These are phyloP conservation scores for Pseudopleuronectes americanus DNA, from an alignment of 2,797 vertebrate genomes.

Conservation along the genomic window DNA sequence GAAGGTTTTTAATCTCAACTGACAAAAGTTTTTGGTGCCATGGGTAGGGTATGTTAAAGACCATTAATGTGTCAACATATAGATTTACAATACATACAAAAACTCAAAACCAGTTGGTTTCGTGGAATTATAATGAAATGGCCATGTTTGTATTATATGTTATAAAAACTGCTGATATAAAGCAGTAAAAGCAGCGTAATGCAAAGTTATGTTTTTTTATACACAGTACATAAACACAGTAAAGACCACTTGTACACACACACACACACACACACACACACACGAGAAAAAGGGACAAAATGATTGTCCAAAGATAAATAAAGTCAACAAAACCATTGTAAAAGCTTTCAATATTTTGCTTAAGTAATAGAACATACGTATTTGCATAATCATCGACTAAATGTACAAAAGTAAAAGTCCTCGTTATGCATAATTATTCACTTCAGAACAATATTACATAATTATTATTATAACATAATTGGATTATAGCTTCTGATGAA, in stretches of 20 bases:
- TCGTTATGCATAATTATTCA: not conserved
- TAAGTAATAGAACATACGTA: not conserved
- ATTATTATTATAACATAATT: not conserved
- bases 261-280: too few species aligned
- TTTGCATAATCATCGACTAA: not conserved
- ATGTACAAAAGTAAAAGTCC: not conserved
- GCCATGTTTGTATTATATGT: too few species aligned
- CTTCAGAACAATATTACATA: not conserved
- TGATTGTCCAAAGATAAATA: too few species aligned
- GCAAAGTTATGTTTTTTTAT: not conserved
- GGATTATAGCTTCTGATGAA: not conserved
- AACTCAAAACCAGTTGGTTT: too few species aligned
- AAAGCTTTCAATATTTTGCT: too few species aligned
- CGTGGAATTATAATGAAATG: too few species aligned
- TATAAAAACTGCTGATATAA: too few species aligned
- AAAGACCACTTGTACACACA: too few species aligned
- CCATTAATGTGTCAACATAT: not conserved
- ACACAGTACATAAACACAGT: too few species aligned
- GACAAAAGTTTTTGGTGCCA: conserved; percentile 2
- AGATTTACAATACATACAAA: too few species aligned
- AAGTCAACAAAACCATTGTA: too few species aligned
- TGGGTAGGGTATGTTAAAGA: not conserved
- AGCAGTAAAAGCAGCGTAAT: too few species aligned
- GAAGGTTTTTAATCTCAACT: conserved; percentile 26
- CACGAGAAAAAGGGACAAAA: not conserved